phyloP scores from a whole-genome alignment of 2,888 invertebrate species.

The Xestia ashworthii region DNA sequence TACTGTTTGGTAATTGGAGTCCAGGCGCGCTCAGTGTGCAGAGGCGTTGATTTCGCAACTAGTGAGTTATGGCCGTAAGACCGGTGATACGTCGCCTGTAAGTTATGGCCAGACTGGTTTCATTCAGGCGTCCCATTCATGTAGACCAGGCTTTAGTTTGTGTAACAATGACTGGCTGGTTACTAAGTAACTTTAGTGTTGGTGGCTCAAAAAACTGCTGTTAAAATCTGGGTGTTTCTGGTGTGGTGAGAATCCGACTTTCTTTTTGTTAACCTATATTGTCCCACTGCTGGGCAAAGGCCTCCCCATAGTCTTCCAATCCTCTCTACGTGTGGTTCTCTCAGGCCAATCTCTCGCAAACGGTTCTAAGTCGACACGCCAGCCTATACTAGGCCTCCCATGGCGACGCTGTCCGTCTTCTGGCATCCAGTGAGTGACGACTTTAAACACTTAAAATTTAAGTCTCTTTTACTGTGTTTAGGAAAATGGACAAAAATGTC shows the following conservation, averaged over 20 bases:
- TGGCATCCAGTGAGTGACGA: too few species aligned
- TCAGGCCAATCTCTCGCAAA: too few species aligned
- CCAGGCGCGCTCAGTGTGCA: conserved; percentile 49
- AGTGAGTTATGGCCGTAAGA: conserved; percentile 80
- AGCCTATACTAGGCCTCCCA: too few species aligned
- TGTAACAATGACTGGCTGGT: conserved; percentile 46
- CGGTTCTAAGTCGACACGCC: too few species aligned
- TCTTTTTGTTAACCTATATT: too few species aligned
- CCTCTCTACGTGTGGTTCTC: too few species aligned
- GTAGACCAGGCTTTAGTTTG: conserved; percentile 46
- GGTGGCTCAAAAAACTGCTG: conserved; percentile 14
- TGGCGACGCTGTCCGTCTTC: too few species aligned
- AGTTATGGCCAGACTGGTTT: conserved; percentile 79
- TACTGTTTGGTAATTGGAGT: conserved; percentile 65
- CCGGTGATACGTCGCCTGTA: conserved; percentile 80
- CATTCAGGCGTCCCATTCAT: conserved; percentile 77
- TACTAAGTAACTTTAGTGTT: conserved; percentile 20
- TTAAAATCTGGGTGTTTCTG: not conserved
- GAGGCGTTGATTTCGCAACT: conserved; percentile 77
- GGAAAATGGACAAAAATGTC: not conserved
- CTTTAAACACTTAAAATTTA: not conserved
- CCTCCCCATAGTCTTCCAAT: too few species aligned
- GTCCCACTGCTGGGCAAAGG: too few species aligned
- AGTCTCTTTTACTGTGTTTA: not conserved
- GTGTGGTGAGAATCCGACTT: not conserved